Conservation (phyloP, 2,113 vertebrate species). For the Hyperopisus bebe region DNA sequence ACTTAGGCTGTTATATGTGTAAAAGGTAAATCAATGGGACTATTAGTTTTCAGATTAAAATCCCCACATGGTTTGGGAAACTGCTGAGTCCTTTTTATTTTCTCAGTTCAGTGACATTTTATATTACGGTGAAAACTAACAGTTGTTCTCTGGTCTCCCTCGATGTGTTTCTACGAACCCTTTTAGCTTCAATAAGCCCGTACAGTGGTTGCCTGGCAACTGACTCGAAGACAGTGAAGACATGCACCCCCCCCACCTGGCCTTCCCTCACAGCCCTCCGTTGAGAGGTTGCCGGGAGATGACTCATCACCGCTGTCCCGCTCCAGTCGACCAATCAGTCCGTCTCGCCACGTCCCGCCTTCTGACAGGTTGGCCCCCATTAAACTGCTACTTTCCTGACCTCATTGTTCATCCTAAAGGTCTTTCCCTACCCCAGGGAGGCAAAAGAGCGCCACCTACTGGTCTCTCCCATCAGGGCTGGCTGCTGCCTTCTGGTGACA, state of each 20-base stretch:
- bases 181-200: neutral
- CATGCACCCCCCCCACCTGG: neutral
- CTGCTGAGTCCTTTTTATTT: neutral
- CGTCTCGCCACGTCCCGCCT: neutral
- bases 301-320: neutral
- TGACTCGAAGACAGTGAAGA: neutral
- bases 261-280: neutral
- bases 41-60: neutral
- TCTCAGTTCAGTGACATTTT: neutral
- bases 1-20: neutral
- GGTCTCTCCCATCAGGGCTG: neutral
- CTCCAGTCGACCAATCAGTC: neutral
- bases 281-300: neutral
- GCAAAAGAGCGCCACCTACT: neutral
- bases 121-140: neutral
- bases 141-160: neutral
- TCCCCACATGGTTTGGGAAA: neutral
- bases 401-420: neutral
- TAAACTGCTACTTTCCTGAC: neutral
- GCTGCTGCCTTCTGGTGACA: neutral
- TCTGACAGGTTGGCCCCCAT: neutral
- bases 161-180: neutral
- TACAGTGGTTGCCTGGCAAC: conserved; percentile 11
- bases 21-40: neutral
- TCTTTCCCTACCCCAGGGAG: neutral